Percentiles rank a stretch among this genome's conserved stretches.
Evolutionary conservation across 53 echinoderm and acorn worm species (phyloP).

Genomic region (Echinarachnius parma): DNA sequence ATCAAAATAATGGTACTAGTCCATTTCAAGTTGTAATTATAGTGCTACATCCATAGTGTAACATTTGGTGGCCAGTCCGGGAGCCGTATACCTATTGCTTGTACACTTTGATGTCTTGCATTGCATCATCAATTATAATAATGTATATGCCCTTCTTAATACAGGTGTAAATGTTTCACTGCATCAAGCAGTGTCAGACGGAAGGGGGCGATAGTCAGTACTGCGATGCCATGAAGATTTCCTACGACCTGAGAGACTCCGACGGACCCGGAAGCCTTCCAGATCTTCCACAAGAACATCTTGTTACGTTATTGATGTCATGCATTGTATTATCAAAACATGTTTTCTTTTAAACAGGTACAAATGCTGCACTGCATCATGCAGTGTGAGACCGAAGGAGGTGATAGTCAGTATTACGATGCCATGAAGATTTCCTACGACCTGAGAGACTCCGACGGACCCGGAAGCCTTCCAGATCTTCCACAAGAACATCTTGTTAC

Average conservation of each 20-base stretch:
- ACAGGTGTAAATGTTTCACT: constrained; percentile 76
- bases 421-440: constrained; percentile 56
- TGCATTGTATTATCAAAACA: no score
- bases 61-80: no score
- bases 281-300: no score
- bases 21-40: no score
- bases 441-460: constrained; percentile 51
- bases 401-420: constrained; percentile 72
- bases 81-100: no score
- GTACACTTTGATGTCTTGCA: no score
- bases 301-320: no score
- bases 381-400: constrained; percentile 55
- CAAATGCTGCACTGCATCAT: constrained; percentile 81
- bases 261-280: constrained; percentile 56
- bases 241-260: constrained; percentile 55
- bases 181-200: constrained; percentile 63
- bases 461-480: constrained; percentile 58
- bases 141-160: no score
- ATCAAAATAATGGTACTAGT: no score
- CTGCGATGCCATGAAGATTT: constrained; percentile 61
- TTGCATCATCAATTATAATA: no score
- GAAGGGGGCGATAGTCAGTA: constrained; percentile 70
- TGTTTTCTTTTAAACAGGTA: constrained; percentile 28
- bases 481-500: no score
- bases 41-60: no score